Percentiles rank a stretch among this genome's conserved stretches.
phyloP scores from a whole-genome alignment of 2,888 invertebrate genomes.

The Hermodice carunculata region DNA sequence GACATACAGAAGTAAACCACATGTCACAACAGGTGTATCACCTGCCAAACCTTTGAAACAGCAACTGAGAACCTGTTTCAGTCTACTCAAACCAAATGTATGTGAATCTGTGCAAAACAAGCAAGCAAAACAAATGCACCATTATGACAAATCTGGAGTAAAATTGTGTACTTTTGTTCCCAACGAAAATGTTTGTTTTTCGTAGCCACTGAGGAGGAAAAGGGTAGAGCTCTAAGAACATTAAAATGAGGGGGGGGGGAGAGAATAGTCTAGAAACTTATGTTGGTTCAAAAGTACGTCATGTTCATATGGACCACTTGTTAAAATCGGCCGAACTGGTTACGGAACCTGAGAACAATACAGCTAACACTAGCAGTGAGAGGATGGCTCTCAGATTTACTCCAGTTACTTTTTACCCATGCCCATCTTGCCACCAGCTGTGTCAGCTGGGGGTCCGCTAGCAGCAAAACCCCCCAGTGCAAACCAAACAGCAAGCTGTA shows the following conservation, averaged over 20 bases:
- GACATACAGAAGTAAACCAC: slow-evolving; percentile 1
- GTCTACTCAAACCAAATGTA: neutral
- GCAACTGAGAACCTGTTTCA: neutral
- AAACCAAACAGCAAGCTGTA: too few species aligned
- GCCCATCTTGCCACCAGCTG: too few species aligned
- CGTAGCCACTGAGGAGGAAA: neutral
- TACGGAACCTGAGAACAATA: too few species aligned
- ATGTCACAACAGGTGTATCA: neutral
- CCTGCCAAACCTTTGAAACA: slow-evolving; percentile 6
- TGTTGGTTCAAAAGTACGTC: neutral
- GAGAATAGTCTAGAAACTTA: neutral
- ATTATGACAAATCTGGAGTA: neutral
- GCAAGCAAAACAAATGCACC: neutral
- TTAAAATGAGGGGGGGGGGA: neutral
- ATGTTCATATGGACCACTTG: slow-evolving; percentile 12
- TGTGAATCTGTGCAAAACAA: neutral
- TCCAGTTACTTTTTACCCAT: too few species aligned
- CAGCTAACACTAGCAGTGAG: too few species aligned
- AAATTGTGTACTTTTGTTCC: neutral
- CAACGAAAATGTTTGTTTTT: neutral
- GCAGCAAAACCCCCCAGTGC: too few species aligned
- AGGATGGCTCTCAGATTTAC: too few species aligned
- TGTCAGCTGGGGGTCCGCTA: too few species aligned
- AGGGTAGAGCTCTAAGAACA: neutral
- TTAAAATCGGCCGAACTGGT: too few species aligned